Evolutionary conservation across 2,797 vertebrate species (phyloP), one percentile per base, ranked within the genome.

Genomic region (Sus cebifrons): DNA sequence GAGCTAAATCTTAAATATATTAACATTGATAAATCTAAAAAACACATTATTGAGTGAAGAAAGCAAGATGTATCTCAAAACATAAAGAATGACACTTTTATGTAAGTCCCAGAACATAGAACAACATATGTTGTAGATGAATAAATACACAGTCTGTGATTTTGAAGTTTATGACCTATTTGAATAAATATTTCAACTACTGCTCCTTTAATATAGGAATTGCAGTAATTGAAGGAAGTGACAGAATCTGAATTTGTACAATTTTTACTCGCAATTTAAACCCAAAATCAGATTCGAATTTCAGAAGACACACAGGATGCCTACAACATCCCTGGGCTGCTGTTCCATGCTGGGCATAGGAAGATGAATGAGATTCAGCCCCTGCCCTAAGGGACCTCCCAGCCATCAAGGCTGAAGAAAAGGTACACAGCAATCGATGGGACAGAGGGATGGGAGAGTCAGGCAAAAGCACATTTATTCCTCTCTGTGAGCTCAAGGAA

Each of bases 31-130:
- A 86, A 93, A 44, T 78, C 52, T 81, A 27, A 91, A 95, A 94
- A 95, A 60, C 36, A 2, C 40, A 49, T 81, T 89, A 91, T 20
- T 86, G 54, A 96, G 17, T 87, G 67, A 84, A 87, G 86, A 94
- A 81, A 85, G 3, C n/a, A 95, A 93, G 71, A n/a, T 62, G 23
- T 36, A 70, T 91, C 52, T 86, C 32, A 32, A 85, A 95, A 84
- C 52, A 96, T 83, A 83, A 96, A 85, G 83, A 84, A 27, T 73
- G 62, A 18, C 75, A 84, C n/a, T 78, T 95, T 75, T 25, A 73
- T 54, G 29, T 73, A 88, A 62, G 5, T 92, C 88, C 27, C 86
- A 91, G 71, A 91, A 89, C 18, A 85, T 23, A 86, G 65, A 94
- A 82, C 40, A 86, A 74, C 87, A 52, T 40, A 32, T 85, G 64